Conservation (phyloP, 2,797 vertebrate species). For the Somateria mollissima region DNA sequence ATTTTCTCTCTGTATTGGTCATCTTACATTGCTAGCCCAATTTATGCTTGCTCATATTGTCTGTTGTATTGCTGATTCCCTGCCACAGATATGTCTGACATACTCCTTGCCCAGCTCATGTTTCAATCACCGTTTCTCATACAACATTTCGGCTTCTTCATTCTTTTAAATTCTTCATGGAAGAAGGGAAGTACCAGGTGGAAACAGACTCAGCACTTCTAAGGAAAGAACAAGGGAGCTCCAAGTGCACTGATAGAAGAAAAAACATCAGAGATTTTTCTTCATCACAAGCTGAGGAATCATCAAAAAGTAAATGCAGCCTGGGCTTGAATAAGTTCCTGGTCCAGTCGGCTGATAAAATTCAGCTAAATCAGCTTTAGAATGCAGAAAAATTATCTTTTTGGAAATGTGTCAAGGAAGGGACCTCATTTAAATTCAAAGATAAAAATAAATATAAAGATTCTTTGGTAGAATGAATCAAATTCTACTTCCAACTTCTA, state of each 20-base stretch:
- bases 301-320: background rate
- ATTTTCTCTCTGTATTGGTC: background rate
- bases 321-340: background rate
- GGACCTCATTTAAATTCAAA: background rate
- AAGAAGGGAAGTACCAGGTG: background rate
- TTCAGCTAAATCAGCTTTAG: background rate
- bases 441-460: background rate
- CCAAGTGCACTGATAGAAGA: background rate
- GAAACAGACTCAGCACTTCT: background rate
- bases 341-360: background rate
- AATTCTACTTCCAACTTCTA: background rate
- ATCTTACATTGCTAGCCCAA: background rate
- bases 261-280: background rate
- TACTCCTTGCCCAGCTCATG: background rate
- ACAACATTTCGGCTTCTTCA: background rate
- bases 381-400: background rate
- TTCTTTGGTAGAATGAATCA: background rate
- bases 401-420: background rate
- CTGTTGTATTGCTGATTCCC: background rate
- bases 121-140: background rate
- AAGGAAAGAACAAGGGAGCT: background rate
- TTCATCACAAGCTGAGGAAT: background rate
- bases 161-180: background rate
- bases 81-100: background rate
- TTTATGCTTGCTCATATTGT: background rate